Percentiles rank a stretch among this genome's conserved stretches.
Conservation (phyloP, 2,888 invertebrate species). For the Isoperla grammatica region DNA sequence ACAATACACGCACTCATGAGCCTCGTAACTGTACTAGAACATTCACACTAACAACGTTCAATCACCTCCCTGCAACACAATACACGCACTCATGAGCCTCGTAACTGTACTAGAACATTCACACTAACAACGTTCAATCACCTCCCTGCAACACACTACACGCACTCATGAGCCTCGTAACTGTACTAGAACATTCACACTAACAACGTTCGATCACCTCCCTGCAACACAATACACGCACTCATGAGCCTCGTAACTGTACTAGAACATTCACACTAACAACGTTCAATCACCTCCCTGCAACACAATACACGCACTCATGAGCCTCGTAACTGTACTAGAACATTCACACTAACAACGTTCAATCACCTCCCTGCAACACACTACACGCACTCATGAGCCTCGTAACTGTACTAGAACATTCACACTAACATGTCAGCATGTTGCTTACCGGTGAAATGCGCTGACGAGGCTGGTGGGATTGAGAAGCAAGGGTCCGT, state of each 20-base stretch:
- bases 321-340: no score
- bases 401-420: no score
- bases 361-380: constrained; percentile 89
- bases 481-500: constrained; percentile 93
- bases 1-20: no score
- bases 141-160: constrained; percentile 64
- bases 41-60: constrained; percentile 59
- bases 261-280: no score
- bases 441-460: constrained; percentile 71
- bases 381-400: no score
- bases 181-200: no score
- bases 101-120: no score
- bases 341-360: constrained; percentile 49
- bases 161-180: no score
- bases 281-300: constrained; percentile 95
- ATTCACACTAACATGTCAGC: no score
- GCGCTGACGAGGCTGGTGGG: constrained; percentile 96
- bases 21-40: no score
- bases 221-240: constrained; percentile 49
- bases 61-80: constrained; percentile 79
- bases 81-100: no score
- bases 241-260: no score
- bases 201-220: constrained; percentile 89
- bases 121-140: constrained; percentile 72
- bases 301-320: constrained; percentile 36